Evolutionary conservation across 2,888 invertebrate genomes (phyloP), one percentile per base, ranked within the genome.

Genomic region (Agrilus mali): DNA sequence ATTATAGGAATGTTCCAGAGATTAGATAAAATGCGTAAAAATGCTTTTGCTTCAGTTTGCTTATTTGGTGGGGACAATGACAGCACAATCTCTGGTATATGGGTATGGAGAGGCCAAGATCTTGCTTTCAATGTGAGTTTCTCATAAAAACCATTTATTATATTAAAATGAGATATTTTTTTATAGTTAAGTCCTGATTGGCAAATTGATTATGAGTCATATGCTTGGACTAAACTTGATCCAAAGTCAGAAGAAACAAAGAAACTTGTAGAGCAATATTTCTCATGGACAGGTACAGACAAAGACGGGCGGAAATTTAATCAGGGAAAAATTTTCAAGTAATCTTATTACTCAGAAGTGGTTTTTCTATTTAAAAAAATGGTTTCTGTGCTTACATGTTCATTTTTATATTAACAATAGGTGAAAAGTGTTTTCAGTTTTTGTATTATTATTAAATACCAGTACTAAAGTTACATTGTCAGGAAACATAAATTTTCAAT

Each of bases 311-410:
- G 94, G 64, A 78, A 82, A 64, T 95, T 96, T 77, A 95, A 94
- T 73, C 93, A 97, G 75, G 98, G 97, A 69, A 98, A 98, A 75
- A 87, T 97, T 70, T 98, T 96, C 78, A 98, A 98, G 75, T 98
- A 80, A 77, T 35, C 8, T 2, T 4, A 14, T 38, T 3, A 4
- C 10, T 27, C 10, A 27, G 10, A 27, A 27, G 2, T 10, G 27
- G 27, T 27, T 10, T 27, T 10, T 10, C 2, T 10, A 10, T 27
- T 27, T 27, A 10, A 27, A 27, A 20, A 20, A 27, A 4, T 27
- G 27, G 27, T 27, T 27, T 27, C 27, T 27, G 27, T 27, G 27
- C 27, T 27, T 27, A 27, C 8, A 27, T 27, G 27, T 27, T 27
- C 27, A 27, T 27, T 27, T 27, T 27, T 27, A 27, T 27, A 27